Conservation (phyloP, 2,797 vertebrate genomes). For the Prionace glauca region DNA sequence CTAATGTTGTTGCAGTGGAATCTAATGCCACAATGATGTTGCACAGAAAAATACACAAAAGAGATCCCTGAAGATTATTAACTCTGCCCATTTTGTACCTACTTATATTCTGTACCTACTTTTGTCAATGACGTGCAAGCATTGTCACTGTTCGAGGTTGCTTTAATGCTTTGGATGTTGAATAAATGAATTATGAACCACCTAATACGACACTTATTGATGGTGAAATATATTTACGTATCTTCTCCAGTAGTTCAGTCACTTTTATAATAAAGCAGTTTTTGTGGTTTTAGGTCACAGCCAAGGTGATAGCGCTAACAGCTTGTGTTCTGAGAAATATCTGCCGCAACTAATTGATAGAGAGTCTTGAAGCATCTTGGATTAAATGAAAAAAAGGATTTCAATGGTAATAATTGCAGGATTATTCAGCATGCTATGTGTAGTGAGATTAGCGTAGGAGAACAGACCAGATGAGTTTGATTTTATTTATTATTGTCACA, state of each 20-base stretch:
- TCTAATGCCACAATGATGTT: neutral
- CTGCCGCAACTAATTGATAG: neutral
- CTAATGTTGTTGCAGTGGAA: neutral
- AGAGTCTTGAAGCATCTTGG: neutral
- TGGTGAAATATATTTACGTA: neutral
- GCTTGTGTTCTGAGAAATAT: neutral
- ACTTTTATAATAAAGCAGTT: neutral
- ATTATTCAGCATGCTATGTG: no score
- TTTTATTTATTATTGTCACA: no score
- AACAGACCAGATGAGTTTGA: no score
- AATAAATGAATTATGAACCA: neutral
- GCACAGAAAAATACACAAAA: neutral
- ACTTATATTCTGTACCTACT: neutral
- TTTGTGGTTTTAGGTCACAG: neutral
- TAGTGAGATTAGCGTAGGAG: no score
- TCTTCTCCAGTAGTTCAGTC: neutral
- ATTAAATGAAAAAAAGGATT: no score
- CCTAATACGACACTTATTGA: neutral
- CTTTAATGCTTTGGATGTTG: neutral
- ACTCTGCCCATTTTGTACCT: neutral
- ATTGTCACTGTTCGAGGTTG: neutral
- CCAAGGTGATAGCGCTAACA: neutral
- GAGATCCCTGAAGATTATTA: neutral
- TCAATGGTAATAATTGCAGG: no score
- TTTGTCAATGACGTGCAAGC: neutral